Evolutionary conservation across 2,113 vertebrate genomes (phyloP).

Genomic region (Polyodon spathula): DNA sequence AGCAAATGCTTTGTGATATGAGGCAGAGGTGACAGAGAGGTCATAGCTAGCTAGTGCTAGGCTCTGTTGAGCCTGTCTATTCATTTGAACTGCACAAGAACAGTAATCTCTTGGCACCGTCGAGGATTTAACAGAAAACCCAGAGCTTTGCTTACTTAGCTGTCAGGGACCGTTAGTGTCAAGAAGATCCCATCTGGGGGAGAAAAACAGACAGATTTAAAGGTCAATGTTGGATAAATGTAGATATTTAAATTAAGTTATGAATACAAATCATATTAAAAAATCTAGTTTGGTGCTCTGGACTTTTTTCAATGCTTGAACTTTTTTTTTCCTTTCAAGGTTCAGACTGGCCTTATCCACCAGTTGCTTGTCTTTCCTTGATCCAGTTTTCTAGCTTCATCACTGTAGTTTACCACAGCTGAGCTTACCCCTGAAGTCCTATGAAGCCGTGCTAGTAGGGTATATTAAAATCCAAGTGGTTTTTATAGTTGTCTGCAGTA

Average conservation of each 20-base stretch:
- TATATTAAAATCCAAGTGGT: no score
- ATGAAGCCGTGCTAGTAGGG: no score
- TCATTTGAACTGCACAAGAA: conserved; percentile 31
- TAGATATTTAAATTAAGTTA: neutral
- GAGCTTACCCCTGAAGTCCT: no score
- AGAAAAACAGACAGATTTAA: neutral
- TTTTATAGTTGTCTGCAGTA: no score
- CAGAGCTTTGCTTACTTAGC: conserved; percentile 17
- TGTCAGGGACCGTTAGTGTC: conserved; percentile 27
- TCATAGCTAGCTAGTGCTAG: conserved; percentile 32
- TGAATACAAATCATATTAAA: neutral
- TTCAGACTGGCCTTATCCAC: no score
- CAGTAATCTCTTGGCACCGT: conserved; percentile 25
- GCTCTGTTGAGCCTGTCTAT: conserved; percentile 26
- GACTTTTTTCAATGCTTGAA: no score
- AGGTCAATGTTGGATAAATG: neutral
- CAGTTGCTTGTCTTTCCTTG: no score
- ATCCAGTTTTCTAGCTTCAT: no score
- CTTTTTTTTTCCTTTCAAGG: neutral
- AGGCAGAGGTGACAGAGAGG: conserved; percentile 12
- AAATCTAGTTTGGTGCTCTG: no score
- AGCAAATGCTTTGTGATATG: conserved; percentile 27
- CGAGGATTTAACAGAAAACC: conserved; percentile 21
- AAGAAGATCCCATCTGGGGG: conserved; percentile 1
- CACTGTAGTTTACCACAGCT: no score